Base-by-base conservation (phyloP, 1,140 invertebrate genomes). In the Ceratina japonica region DNA sequence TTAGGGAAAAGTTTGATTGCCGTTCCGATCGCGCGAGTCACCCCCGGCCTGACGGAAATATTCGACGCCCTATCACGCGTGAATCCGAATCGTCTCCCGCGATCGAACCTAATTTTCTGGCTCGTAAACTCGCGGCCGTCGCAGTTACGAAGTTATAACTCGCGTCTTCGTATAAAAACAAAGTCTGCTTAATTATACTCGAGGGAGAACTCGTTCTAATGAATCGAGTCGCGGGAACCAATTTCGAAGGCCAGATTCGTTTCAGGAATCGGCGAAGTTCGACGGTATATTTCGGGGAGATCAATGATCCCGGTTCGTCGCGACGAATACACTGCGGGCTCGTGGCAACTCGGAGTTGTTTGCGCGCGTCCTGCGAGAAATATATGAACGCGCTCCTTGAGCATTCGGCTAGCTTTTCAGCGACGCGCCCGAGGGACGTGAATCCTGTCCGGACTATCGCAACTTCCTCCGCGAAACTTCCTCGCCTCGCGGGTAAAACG, bases 1-100 rank as follows among this genome's bases (percentile, higher is more conserved):
- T 69, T 75, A 73, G 58, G 72, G 62, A 54, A 85, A 86, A 86
- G 79, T 86, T 86, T 86, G 83, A 86, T 86, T 85, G 75, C 83
- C 74, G 83, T 24, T 71, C 51, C 44, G 27, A 71, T 66, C 82
- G 71, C 18, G 51, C n/a, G 7, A n/a, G 37, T 49, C 22, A 20
- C 31, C 10, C 27, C 12, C 61, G 61, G 10, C 0, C 20, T 16
- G 49, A 63, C n/a, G 44, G 37, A 54, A 63, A 64, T 72, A 31
- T 76, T 70, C 31, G 52, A 31, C 37, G 51, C 27, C 49, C 72
- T 72, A 72, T 72, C 56, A 51, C 44, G 31, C 22, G 51, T 31
- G 4, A 22, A 44, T 58, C 3, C 3, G 24, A 51, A 15, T 62
- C 51, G 44, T 65, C 37, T 52, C 58, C 22, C 51, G 16, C 68